Conservation (phyloP, 2,888 invertebrate genomes). For the Ceraclea dissimilis region DNA sequence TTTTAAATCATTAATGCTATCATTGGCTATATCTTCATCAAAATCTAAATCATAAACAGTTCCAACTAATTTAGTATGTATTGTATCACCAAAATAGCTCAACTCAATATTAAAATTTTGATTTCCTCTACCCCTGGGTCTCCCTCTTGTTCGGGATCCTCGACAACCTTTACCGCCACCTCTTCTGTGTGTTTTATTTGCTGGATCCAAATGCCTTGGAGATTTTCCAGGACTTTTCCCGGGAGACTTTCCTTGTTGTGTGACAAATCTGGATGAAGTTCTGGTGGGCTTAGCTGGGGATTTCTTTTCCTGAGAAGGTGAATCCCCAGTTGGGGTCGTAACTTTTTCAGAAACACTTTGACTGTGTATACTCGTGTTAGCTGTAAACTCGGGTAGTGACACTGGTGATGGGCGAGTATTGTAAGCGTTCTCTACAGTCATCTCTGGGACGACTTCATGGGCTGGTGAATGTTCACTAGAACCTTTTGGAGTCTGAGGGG, state of each 20-base stretch:
- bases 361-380: conserved; percentile 19
- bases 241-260: conserved; percentile 56
- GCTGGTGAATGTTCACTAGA: conserved; percentile 37
- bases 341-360: conserved; percentile 20
- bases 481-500: conserved; percentile 53
- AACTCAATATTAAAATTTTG: conserved; percentile 39
- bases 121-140: conserved; percentile 30
- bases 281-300: conserved; percentile 53
- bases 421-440: conserved; percentile 30
- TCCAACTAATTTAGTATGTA: conserved; percentile 73
- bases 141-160: conserved; percentile 44
- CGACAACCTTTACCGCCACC: conserved; percentile 39
- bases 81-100: conserved; percentile 51
- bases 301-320: conserved; percentile 45
- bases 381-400: conserved; percentile 20
- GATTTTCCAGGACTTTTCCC: conserved; percentile 64
- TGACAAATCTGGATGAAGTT: conserved; percentile 55
- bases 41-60: conserved; percentile 84
- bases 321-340: conserved; percentile 37
- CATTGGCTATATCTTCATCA: conserved; percentile 72
- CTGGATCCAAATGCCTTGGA: conserved; percentile 52
- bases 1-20: conserved; percentile 68
- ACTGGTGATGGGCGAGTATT: conserved; percentile 37
- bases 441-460: conserved; percentile 39
- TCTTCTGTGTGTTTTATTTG: conserved; percentile 35